Conservation (phyloP, 2,888 invertebrate genomes). For the Pseudolycoriella hygida region DNA sequence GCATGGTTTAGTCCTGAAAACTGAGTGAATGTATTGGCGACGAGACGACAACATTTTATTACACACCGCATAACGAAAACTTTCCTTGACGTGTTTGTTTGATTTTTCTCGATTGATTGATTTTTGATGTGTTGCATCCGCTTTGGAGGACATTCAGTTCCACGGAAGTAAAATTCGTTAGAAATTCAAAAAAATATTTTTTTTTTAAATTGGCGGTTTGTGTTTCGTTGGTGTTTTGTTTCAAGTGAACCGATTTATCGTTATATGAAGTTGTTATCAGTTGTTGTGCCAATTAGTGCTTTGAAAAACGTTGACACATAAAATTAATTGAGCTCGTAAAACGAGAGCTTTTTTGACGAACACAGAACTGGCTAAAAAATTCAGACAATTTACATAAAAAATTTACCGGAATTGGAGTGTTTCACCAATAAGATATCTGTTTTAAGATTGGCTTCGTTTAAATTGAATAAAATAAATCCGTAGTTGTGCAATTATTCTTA, state of each 20-base stretch:
- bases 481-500: no score
- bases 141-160: no score
- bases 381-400: no score
- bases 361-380: no score
- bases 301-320: background rate
- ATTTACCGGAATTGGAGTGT: no score
- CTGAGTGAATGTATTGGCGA: background rate
- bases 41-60: background rate
- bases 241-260: background rate
- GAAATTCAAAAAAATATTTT: no score
- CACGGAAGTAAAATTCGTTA: no score
- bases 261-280: background rate
- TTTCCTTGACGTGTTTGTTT: background rate
- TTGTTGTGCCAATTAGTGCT: background rate
- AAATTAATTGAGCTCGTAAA: constrained; percentile 1
- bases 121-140: background rate
- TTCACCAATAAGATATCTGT: no score
- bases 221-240: background rate
- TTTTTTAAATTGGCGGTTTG: no score
- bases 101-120: background rate
- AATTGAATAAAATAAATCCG: no score
- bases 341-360: background rate
- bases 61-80: constrained; percentile 1
- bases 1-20: background rate
- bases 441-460: no score